Evolutionary conservation across 2,888 invertebrate species (phyloP).

Genomic region (Eilema depressum): DNA sequence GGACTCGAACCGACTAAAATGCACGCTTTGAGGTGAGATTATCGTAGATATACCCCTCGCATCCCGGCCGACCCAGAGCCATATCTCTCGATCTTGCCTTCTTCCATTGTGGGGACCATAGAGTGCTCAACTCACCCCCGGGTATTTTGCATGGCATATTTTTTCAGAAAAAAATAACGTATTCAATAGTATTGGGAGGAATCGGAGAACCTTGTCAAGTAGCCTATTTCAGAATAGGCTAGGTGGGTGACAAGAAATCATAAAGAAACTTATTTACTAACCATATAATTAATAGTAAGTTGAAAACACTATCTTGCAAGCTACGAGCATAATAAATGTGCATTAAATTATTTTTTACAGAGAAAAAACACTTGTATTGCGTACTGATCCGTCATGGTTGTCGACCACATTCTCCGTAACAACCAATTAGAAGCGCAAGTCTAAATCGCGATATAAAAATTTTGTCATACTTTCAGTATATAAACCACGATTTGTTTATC

Average conservation of each 20-base stretch:
- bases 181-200: too few relatives aligned
- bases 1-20: too few relatives aligned
- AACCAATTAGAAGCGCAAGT: conserved; percentile 59
- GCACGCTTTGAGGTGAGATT: too few relatives aligned
- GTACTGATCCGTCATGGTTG: conserved; percentile 4
- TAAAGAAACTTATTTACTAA: background rate
- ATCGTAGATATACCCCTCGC: too few relatives aligned
- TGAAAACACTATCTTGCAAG: background rate
- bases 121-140: too few relatives aligned
- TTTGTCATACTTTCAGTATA: conserved; percentile 56
- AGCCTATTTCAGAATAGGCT: too few relatives aligned
- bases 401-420: background rate
- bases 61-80: too few relatives aligned
- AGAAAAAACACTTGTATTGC: background rate
- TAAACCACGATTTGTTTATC: conserved; percentile 17
- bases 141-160: too few relatives aligned
- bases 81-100: too few relatives aligned
- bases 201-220: too few relatives aligned
- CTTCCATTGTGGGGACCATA: too few relatives aligned
- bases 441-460: conserved; percentile 68
- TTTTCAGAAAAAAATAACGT: too few relatives aligned
- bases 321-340: background rate
- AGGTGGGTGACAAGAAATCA: background rate
- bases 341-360: background rate
- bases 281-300: background rate